Percentiles rank a stretch among this genome's conserved stretches.
Evolutionary conservation across 2,113 vertebrate genomes (phyloP).

Genomic region (Phalacrocorax aristotelis): DNA sequence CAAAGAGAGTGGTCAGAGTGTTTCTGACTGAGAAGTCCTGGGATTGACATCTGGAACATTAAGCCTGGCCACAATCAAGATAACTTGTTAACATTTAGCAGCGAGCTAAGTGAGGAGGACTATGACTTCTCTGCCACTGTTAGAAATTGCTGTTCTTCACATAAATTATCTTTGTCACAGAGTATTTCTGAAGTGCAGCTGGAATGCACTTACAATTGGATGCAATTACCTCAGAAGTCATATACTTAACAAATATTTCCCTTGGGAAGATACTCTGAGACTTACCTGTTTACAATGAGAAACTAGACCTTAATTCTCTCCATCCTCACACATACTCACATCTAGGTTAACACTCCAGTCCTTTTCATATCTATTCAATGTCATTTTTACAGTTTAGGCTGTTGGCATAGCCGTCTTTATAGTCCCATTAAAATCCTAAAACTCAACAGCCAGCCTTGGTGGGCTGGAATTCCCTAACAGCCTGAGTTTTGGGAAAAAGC

Average conservation of each 20-base stretch:
- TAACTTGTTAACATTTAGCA: neutral
- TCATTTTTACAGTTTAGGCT: neutral
- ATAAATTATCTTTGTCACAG: neutral
- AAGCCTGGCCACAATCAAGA: neutral
- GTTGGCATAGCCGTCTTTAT: neutral
- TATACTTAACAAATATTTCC: conserved; percentile 1
- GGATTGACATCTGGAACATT: neutral
- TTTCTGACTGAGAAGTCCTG: neutral
- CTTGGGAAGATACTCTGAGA: neutral
- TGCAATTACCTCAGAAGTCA: conserved; percentile 34
- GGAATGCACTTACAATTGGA: conserved; percentile 15
- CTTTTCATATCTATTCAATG: neutral
- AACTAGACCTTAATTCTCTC: neutral
- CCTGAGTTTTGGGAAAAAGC: neutral
- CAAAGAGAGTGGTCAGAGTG: neutral
- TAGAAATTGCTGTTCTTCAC: neutral
- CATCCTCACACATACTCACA: neutral
- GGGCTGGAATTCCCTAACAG: neutral
- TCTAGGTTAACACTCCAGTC: neutral
- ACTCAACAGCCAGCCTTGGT: neutral
- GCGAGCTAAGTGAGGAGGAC: neutral
- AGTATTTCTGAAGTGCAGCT: neutral
- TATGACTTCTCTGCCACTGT: neutral
- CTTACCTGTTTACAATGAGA: neutral
- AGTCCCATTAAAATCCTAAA: neutral